A percentile compares a stretch with the other conserved stretches of the same genome.
phyloP scores from a whole-genome alignment of 35 echinoderm and acorn worm species.

The Stichopus chloronotus region DNA sequence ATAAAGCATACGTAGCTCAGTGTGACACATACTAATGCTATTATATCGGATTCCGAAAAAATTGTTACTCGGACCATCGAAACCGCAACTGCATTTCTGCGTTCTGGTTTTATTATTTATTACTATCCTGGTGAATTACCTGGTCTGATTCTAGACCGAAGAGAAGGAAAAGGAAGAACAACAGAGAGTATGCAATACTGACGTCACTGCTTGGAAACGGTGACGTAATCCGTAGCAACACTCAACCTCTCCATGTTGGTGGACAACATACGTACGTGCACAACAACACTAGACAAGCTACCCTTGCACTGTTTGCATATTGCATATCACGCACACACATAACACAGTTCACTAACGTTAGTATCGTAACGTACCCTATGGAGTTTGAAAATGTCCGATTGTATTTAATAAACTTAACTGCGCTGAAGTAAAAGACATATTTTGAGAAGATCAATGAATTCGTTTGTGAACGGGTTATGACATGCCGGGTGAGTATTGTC shows the following conservation, averaged over 20 bases:
- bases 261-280: slow-evolving; percentile 2
- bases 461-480: slow-evolving; percentile 9
- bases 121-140: too few species aligned
- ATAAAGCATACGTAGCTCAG: too few species aligned
- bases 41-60: too few species aligned
- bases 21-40: too few species aligned
- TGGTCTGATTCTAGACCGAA: too few species aligned
- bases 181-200: background rate
- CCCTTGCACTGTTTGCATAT: background rate
- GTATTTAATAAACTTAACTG: too few species aligned
- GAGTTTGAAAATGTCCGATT: too few species aligned
- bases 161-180: too few species aligned
- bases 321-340: background rate
- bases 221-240: slow-evolving; percentile 13
- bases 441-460: background rate
- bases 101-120: too few species aligned
- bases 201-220: slow-evolving; percentile 19
- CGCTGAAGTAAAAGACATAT: too few species aligned
- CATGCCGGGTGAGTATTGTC: slow-evolving; percentile 32
- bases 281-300: slow-evolving; percentile 8
- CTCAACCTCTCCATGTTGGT: background rate
- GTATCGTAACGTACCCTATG: background rate
- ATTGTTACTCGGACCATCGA: too few species aligned
- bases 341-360: background rate
- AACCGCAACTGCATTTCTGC: too few species aligned